Conservation (phyloP, 2,113 vertebrate species). For the Microtus richardsoni region DNA sequence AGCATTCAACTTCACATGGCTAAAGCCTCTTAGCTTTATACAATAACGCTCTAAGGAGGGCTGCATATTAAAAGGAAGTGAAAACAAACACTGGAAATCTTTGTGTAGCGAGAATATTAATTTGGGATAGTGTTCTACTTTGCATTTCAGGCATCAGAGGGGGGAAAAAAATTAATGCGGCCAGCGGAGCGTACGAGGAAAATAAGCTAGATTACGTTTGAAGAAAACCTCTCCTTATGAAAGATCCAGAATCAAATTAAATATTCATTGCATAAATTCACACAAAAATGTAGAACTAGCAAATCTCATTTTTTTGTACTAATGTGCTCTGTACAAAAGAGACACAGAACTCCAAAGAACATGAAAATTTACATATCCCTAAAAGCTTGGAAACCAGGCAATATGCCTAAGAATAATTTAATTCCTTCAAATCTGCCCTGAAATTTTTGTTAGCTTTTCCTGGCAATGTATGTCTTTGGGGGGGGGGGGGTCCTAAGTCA, state of each 20-base stretch:
- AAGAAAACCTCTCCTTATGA: conserved; percentile 66
- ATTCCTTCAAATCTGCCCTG: conserved; percentile 78
- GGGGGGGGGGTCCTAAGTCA: background rate
- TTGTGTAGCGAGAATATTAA: conserved; percentile 65
- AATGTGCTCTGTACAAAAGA: conserved; percentile 74
- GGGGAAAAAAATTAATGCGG: conserved; percentile 44
- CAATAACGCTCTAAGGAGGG: conserved; percentile 50
- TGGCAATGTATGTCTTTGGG: conserved; percentile 63
- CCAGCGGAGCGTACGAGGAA: conserved; percentile 43
- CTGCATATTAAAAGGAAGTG: conserved; percentile 57
- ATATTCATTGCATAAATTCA: conserved; percentile 78
- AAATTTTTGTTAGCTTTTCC: conserved; percentile 78
- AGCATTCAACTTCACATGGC: conserved; percentile 58
- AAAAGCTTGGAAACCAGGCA: conserved; percentile 81
- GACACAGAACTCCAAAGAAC: conserved; percentile 73
- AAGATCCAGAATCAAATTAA: conserved; percentile 71
- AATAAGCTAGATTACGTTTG: conserved; percentile 72
- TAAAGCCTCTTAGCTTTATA: conserved; percentile 69
- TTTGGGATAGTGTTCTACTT: conserved; percentile 60
- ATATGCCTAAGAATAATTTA: conserved; percentile 80
- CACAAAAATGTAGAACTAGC: conserved; percentile 73
- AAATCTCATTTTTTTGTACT: conserved; percentile 79
- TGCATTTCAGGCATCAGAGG: conserved; percentile 56
- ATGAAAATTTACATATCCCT: conserved; percentile 75
- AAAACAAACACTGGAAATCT: conserved; percentile 66